Conservation (phyloP, 2,113 vertebrate species). For the Nansenia antarctica region DNA sequence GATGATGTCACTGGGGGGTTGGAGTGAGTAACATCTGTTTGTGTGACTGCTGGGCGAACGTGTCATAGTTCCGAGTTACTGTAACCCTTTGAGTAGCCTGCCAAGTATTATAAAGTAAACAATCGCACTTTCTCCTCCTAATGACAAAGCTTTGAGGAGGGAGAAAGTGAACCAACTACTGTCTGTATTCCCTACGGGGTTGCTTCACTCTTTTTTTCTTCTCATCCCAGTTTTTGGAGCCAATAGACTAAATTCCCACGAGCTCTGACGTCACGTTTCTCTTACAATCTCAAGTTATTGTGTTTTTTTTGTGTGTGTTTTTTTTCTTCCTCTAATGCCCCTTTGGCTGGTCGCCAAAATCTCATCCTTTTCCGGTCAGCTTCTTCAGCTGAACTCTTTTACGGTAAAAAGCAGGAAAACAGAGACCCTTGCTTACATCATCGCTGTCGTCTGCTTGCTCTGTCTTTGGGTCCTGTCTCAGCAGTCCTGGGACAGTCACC, state of each 20-base stretch:
- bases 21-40: conserved; percentile 45
- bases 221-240: conserved; percentile 6
- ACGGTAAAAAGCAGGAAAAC: conserved; percentile 67
- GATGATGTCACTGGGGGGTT: conserved; percentile 52
- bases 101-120: conserved; percentile 49
- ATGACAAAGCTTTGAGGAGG: conserved; percentile 33
- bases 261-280: conserved; percentile 55
- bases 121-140: conserved; percentile 30
- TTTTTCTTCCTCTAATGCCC: conserved; percentile 32
- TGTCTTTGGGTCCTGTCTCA: conserved; percentile 20
- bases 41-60: not conserved
- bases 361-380: conserved; percentile 71
- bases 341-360: conserved; percentile 54
- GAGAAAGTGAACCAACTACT: not conserved
- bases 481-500: conserved; percentile 20
- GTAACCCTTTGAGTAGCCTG: conserved; percentile 40
- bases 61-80: conserved; percentile 19
- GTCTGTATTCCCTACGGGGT: too few relatives aligned
- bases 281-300: conserved; percentile 34
- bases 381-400: conserved; percentile 55
- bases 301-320: conserved; percentile 37
- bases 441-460: conserved; percentile 37
- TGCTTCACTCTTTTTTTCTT: not conserved
- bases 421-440: conserved; percentile 71
- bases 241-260: conserved; percentile 24